phyloP scores from a whole-genome alignment of 2,113 vertebrate genomes.

The Aegypius monachus region DNA sequence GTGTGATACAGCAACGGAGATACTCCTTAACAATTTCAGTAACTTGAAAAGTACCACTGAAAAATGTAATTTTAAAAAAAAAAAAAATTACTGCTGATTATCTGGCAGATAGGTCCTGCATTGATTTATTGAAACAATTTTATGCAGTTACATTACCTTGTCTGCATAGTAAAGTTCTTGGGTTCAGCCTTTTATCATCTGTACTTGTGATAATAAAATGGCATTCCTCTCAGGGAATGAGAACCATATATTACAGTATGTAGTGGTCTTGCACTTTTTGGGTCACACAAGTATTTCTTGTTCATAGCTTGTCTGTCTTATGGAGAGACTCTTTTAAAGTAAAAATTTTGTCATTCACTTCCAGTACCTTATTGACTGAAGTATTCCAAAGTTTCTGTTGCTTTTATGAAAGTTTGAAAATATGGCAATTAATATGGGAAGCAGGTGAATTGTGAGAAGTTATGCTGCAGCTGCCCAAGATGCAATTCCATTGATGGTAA shows the following conservation, averaged over 20 bases:
- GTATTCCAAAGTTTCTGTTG: neutral
- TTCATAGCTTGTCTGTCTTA: neutral
- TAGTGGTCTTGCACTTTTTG: neutral
- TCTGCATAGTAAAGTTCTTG: neutral
- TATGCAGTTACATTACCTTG: neutral
- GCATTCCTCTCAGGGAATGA: neutral
- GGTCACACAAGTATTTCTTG: neutral
- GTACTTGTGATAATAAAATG: neutral
- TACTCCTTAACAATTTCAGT: neutral
- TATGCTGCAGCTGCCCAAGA: neutral
- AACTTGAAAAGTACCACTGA: neutral
- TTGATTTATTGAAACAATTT: neutral
- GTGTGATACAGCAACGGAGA: neutral
- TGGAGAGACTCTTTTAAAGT: neutral
- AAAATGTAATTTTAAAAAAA: neutral
- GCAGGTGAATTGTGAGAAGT: neutral
- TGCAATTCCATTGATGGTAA: neutral
- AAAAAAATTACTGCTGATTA: neutral
- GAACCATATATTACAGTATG: neutral
- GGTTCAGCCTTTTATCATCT: neutral
- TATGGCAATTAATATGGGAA: neutral
- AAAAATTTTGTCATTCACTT: neutral
- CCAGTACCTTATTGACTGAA: neutral
- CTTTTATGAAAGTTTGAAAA: neutral
- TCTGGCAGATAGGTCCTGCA: neutral